Conservation (phyloP, 2,113 vertebrate genomes). For the Edolisoma coerulescens region DNA sequence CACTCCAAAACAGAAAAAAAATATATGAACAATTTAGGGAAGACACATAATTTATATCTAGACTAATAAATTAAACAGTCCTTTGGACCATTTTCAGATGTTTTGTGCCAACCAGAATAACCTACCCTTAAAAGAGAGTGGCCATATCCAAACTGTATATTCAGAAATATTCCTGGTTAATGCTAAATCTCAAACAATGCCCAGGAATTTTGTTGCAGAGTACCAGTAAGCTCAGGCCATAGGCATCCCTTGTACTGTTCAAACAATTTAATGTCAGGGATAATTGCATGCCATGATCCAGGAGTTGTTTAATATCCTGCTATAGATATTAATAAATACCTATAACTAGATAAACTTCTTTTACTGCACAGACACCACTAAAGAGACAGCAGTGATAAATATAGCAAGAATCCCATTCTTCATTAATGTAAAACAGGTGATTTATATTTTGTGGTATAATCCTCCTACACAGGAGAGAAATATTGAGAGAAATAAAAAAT, state of each 20-base stretch:
- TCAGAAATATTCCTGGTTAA: neutral
- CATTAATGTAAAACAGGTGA: neutral
- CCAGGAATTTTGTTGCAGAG: neutral
- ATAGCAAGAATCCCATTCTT: neutral
- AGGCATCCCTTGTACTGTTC: neutral
- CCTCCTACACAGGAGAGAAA: neutral
- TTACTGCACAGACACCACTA: neutral
- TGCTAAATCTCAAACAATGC: neutral
- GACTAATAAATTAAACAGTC: neutral
- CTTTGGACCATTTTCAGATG: neutral
- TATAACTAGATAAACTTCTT: neutral
- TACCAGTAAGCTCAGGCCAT: neutral
- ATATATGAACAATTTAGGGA: neutral
- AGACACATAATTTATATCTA: neutral
- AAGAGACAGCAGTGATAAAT: neutral
- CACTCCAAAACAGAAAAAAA: neutral
- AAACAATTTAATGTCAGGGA: neutral
- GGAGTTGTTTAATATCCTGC: neutral
- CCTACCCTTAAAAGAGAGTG: neutral
- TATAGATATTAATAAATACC: neutral
- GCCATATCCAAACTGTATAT: neutral
- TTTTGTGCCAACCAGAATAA: neutral
- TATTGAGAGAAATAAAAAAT: neutral
- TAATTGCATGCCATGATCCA: neutral
- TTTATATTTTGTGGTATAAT: neutral